These are phyloP conservation scores for Stenotaenia linearis DNA, from an alignment of 2,888 invertebrate genomes.

Conservation along the genomic window DNA sequence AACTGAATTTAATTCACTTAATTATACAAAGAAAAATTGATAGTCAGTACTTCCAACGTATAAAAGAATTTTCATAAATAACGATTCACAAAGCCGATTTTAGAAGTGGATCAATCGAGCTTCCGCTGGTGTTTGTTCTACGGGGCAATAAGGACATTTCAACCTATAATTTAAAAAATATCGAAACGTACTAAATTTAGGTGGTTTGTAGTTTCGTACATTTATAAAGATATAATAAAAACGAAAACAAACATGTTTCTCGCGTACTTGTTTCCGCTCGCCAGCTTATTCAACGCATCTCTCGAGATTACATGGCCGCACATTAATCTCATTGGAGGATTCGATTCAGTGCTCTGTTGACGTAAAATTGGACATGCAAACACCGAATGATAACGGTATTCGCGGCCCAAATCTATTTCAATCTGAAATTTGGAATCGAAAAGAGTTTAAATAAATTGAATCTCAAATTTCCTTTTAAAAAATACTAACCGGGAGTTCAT, in stretches of 20 bases:
- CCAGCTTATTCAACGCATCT: constrained; percentile 92
- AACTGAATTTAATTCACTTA: not conserved
- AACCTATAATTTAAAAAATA: constrained; percentile 59
- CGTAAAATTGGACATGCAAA: constrained; percentile 98
- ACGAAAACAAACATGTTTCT: constrained; percentile 12
- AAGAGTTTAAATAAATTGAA: not conserved
- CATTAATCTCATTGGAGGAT: constrained; percentile 93
- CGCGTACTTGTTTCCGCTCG: constrained; percentile 80
- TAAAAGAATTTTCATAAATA: not conserved
- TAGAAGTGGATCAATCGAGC: constrained; percentile 90
- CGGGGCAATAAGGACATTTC: constrained; percentile 98
- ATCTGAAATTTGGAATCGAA: constrained; percentile 57
- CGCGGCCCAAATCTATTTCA: constrained; percentile 86
- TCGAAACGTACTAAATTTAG: constrained; percentile 10
- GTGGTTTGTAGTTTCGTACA: constrained; percentile 2
- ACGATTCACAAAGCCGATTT: constrained; percentile 37
- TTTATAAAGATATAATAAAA: not conserved
- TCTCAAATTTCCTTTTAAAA: not conserved
- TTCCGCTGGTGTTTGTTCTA: constrained; percentile 89
- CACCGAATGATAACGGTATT: constrained; percentile 91
- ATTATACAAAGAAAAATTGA: not conserved
- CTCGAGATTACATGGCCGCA: constrained; percentile 98
- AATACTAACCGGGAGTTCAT: constrained; percentile 82
- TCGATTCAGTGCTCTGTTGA: constrained; percentile 89
- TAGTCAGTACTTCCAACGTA: not conserved